Conservation (phyloP, 92 coral and sea anemone species). For the Micromussa lordhowensis region DNA sequence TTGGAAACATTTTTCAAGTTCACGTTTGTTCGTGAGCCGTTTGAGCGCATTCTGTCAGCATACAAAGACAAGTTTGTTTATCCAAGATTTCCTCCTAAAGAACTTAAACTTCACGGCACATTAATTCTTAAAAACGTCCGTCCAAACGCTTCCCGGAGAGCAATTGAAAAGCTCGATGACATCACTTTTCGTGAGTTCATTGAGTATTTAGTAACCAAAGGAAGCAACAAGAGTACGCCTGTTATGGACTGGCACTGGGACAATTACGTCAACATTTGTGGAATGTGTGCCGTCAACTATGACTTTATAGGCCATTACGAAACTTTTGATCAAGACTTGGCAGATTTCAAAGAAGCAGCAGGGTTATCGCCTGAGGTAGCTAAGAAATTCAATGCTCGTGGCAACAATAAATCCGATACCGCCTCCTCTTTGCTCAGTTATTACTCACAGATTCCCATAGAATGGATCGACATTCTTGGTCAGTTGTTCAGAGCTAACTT, state of each 20-base stretch:
- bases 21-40: background rate
- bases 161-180: background rate
- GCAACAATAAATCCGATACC: background rate
- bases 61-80: conserved; percentile 18
- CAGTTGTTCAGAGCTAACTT: background rate
- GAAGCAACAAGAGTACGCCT: background rate
- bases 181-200: conserved; percentile 17
- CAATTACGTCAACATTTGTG: background rate
- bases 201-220: conserved; percentile 4
- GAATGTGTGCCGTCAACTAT: conserved; percentile 4
- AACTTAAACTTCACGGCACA: background rate
- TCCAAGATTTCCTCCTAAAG: too few species aligned
- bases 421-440: background rate
- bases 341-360: background rate
- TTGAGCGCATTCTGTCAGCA: conserved; percentile 3
- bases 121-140: background rate
- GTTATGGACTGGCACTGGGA: conserved; percentile 28
- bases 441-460: conserved; percentile 11
- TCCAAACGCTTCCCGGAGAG: background rate
- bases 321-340: conserved; percentile 4
- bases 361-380: background rate
- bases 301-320: conserved; percentile 18
- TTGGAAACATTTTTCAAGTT: conserved; percentile 6
- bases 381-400: background rate
- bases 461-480: background rate